Percentiles rank a stretch among this genome's conserved stretches.
Evolutionary conservation across 2,113 vertebrate genomes (phyloP).

Genomic region (Eretmochelys imbricata): DNA sequence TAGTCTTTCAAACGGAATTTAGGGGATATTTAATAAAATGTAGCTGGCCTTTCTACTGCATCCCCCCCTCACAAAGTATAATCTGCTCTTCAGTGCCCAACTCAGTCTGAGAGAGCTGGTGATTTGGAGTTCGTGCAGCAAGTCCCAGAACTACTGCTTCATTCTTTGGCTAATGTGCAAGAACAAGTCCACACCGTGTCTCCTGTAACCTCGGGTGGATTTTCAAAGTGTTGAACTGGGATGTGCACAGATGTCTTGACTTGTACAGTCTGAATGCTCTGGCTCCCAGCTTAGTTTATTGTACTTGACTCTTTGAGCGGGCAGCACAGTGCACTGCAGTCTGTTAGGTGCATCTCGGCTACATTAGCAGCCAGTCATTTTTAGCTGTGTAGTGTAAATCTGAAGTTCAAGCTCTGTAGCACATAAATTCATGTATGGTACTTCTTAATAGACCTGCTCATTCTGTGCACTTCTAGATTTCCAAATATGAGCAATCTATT

Average conservation of each 20-base stretch:
- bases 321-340: background rate
- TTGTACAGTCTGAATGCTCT: constrained; percentile 22
- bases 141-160: constrained; percentile 48
- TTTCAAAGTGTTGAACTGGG: constrained; percentile 53
- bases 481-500: background rate
- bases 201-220: constrained; percentile 39
- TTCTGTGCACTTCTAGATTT: background rate
- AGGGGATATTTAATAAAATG: background rate
- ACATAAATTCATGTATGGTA: background rate
- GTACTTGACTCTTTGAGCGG: constrained; percentile 12
- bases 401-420: constrained; percentile 2
- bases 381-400: background rate
- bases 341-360: constrained; percentile 12
- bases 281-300: background rate
- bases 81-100: background rate
- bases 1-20: background rate
- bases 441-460: background rate
- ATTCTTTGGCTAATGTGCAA: constrained; percentile 35
- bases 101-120: background rate
- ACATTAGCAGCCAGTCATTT: background rate
- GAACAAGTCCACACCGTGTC: constrained; percentile 52
- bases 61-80: background rate
- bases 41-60: background rate
- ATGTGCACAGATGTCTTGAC: background rate
- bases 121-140: constrained; percentile 28